Base-by-base conservation (phyloP, 2,113 vertebrate genomes). In the Chrysochloris asiatica region DNA sequence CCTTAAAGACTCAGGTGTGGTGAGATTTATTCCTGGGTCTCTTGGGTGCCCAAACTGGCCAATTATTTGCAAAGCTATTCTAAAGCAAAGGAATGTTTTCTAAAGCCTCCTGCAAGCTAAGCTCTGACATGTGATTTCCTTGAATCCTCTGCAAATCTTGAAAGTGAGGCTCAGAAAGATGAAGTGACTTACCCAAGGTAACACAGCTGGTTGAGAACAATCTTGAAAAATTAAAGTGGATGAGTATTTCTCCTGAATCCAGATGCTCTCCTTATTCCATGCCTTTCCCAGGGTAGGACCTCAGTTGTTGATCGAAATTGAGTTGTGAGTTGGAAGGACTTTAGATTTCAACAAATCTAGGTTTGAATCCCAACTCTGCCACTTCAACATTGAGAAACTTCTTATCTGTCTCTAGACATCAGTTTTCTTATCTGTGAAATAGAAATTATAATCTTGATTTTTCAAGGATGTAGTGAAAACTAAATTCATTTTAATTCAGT, bases 401-500 rank as follows among this genome's bases (percentile, higher is more conserved):
- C 22, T 59, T 73, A 75, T 73, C 7, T 30, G 6, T 85, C 36
- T 90, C 48, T 90, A 83, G 45, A 50, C 30, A 30, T 79, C 54
- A 80, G 50, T 80, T 95, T 89, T n/a, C 47, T 92, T 67, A 69
- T 36, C 71, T 83, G 76, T 75, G 61, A 94, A 92, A 83, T 36
- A 43, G 61, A 17, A 82, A 86, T 79, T 86, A 91, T 33, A 77
- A 91, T 86, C 54, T 50, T 45, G 83, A 33, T 28, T 30, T 77
- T 84, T 82, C 69, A 43, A 11, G 59, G 33, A 61, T 54, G 59
- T 67, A 36, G 71, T 65, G 43, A 90, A 36, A n/a, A 78, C 75
- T 92, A 63, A 43, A n/a, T 83, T 92, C 14, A 86, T 78, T 94
- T 78, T 91, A 87, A 91, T 89, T 93, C 79, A 72, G 3, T 88